Conservation (phyloP, 2,113 vertebrate species). For the Haemorhous mexicanus region DNA sequence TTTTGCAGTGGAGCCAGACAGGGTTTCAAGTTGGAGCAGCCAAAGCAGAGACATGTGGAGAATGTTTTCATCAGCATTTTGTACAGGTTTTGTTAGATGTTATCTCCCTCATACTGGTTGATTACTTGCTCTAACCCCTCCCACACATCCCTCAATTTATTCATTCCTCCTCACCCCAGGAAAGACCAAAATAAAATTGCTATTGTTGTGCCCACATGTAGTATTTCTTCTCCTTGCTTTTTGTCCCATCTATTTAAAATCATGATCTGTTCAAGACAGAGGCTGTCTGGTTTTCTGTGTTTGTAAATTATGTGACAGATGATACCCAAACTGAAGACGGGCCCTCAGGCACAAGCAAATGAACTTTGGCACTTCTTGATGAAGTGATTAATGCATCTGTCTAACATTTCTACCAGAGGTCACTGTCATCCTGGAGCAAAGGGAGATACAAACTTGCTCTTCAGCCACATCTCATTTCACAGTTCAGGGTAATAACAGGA, state of each 20-base stretch:
- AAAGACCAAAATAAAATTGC: neutral
- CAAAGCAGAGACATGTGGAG: neutral
- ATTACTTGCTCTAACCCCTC: neutral
- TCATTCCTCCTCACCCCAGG: neutral
- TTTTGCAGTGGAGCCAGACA: neutral
- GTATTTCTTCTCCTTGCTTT: neutral
- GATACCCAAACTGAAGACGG: neutral
- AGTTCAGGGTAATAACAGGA: neutral
- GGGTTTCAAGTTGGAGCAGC: neutral
- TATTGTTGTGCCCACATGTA: neutral
- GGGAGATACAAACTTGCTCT: neutral
- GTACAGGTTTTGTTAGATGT: neutral
- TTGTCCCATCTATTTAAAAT: neutral
- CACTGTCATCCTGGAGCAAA: conserved; percentile 22
- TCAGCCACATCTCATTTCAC: neutral
- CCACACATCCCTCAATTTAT: neutral
- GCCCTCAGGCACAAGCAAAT: conserved; percentile 4
- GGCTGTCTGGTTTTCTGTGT: neutral
- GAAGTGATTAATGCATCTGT: conserved; percentile 5
- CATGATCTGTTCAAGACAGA: conserved; percentile 13
- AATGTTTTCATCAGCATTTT: conserved; percentile 29
- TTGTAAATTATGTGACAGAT: conserved; percentile 17
- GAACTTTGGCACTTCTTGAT: conserved; percentile 32
- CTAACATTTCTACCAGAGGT: conserved; percentile 41
- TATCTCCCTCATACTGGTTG: neutral